Evolutionary conservation across 1,140 invertebrate genomes (phyloP).

Genomic region (Drosophila nigrodunni): DNA sequence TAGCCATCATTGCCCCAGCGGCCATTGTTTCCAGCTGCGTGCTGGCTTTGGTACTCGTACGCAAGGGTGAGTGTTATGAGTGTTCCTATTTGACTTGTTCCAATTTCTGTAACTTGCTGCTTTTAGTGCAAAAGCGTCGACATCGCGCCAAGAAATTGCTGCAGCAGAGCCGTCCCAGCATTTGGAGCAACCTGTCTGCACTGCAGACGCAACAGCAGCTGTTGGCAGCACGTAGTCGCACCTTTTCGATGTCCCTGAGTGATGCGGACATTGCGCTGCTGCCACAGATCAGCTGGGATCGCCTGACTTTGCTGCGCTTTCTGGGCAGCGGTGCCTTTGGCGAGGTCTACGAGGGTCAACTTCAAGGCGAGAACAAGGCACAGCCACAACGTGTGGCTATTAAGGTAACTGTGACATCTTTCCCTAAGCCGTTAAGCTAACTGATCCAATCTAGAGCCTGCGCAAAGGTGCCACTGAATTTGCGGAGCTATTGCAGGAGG

Average conservation of each 20-base stretch:
- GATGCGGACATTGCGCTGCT: constrained; percentile 89
- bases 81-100: too few relatives aligned
- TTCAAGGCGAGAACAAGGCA: constrained; percentile 87
- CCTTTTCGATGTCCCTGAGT: constrained; percentile 90
- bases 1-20: constrained; percentile 86
- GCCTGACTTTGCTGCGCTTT: constrained; percentile 93
- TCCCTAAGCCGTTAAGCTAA: constrained; percentile 88
- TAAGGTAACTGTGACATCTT: constrained; percentile 87
- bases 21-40: constrained; percentile 84
- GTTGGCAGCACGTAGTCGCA: constrained; percentile 88
- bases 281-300: constrained; percentile 92
- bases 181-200: constrained; percentile 92
- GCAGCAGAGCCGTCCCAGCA: constrained; percentile 80
- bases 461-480: constrained; percentile 98
- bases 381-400: constrained; percentile 91
- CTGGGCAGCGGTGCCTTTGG: constrained; percentile 98
- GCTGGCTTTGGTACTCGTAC: constrained; percentile 85
- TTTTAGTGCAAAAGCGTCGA: constrained; percentile 62
- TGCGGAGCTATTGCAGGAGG: constrained; percentile 97
- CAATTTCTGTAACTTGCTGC: too few relatives aligned
- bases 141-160: constrained; percentile 74
- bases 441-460: constrained; percentile 88
- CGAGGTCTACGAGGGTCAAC: constrained; percentile 96
- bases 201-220: constrained; percentile 89
- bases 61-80: constrained; percentile 55